Conservation (phyloP, 2,888 invertebrate genomes). For the Venustoraphidia nigricollis region DNA sequence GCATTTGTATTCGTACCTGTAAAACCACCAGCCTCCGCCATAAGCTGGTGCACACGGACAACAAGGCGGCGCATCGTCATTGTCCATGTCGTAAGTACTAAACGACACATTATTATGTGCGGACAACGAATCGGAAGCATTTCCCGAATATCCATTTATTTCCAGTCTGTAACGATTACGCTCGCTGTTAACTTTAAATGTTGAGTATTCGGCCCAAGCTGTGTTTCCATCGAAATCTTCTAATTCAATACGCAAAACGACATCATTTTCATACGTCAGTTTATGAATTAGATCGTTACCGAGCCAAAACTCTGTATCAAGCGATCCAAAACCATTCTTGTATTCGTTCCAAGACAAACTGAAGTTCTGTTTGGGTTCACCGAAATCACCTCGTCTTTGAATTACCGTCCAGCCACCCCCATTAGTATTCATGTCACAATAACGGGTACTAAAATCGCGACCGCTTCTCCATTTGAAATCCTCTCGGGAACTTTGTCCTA, state of each 20-base stretch:
- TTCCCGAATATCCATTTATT: conserved; percentile 33
- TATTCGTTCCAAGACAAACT: conserved; percentile 38
- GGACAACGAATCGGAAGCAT: conserved; percentile 34
- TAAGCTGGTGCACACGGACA: conserved; percentile 37
- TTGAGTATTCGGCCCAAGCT: conserved; percentile 35
- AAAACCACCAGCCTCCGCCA: conserved; percentile 46
- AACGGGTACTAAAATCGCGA: conserved; percentile 28
- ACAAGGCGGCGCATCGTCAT: conserved; percentile 33
- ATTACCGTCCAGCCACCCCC: conserved; percentile 40
- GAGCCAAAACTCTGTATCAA: conserved; percentile 39
- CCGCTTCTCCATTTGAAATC: conserved; percentile 14
- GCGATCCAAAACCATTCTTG: conserved; percentile 37
- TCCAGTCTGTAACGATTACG: conserved; percentile 28
- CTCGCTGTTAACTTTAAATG: conserved; percentile 27
- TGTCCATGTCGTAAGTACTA: conserved; percentile 31
- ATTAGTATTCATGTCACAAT: conserved; percentile 30
- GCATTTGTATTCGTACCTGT: conserved; percentile 24
- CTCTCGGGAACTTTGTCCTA: conserved; percentile 11
- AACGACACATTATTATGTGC: conserved; percentile 34
- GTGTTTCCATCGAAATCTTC: conserved; percentile 30
- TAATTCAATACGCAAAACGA: conserved; percentile 32
- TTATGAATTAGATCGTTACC: conserved; percentile 38
- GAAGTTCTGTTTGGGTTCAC: conserved; percentile 29
- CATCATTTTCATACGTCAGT: conserved; percentile 26
- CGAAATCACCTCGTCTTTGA: conserved; percentile 28